Evolutionary conservation across 2,888 invertebrate species (phyloP).

Genomic region (Priocnemis perturbator): DNA sequence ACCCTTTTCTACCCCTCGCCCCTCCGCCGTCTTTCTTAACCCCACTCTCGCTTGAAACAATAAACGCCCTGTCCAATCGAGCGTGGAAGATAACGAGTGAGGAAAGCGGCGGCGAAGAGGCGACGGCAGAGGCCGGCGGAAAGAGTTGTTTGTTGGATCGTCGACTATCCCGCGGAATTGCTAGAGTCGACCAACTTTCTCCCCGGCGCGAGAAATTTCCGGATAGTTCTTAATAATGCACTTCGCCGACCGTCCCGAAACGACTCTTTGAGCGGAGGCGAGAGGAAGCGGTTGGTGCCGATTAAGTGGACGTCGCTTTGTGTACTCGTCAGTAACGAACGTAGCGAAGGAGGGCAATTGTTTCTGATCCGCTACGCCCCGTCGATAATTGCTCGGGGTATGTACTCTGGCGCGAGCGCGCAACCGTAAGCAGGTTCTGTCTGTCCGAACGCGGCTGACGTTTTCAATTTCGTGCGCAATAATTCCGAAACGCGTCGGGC

Average conservation of each 20-base stretch:
- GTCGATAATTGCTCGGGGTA: too few relatives aligned
- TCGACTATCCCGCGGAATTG: conserved; percentile 59
- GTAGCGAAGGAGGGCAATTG: neutral
- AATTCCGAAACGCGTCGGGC: too few relatives aligned
- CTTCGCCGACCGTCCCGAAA: conserved; percentile 23
- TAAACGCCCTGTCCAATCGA: conserved; percentile 65
- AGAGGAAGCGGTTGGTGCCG: neutral
- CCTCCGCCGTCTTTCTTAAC: neutral
- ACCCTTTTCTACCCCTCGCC: neutral
- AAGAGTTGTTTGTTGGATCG: conserved; percentile 63
- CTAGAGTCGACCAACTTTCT: conserved; percentile 15
- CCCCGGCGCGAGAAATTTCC: conserved; percentile 43
- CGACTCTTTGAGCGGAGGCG: neutral
- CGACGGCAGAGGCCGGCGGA: conserved; percentile 30
- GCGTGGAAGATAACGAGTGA: conserved; percentile 65
- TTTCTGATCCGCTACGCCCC: too few relatives aligned
- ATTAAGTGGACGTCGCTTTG: neutral
- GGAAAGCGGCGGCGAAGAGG: conserved; percentile 35
- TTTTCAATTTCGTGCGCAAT: too few relatives aligned
- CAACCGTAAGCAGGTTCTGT: too few relatives aligned
- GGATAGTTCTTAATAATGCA: conserved; percentile 57
- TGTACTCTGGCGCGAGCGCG: too few relatives aligned
- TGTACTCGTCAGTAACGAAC: neutral
- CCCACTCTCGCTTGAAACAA: conserved; percentile 63
- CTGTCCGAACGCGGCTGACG: too few relatives aligned